phyloP scores from a whole-genome alignment of 2,113 vertebrate species.

The Oreotrochilus melanogaster region DNA sequence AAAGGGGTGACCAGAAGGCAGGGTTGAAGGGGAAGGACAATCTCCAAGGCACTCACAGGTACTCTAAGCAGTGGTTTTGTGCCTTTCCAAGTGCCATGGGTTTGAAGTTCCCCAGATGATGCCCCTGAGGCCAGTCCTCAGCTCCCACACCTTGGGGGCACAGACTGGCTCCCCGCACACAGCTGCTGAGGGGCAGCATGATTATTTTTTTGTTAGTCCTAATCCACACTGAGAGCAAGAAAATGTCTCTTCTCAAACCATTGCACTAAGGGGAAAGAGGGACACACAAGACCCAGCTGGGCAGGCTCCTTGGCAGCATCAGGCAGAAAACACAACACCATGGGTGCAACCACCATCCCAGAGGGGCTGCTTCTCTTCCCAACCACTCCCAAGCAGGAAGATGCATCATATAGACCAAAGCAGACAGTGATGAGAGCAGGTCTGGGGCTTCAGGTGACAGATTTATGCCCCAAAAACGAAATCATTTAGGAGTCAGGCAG shows the following conservation, averaged over 20 bases:
- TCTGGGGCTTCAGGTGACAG: neutral
- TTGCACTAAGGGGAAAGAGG: neutral
- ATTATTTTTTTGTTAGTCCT: neutral
- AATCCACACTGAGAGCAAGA: rapidly evolving
- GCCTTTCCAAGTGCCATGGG: neutral
- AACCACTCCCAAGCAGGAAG: neutral
- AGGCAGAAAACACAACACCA: neutral
- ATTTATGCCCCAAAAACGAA: neutral
- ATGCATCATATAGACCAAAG: too few species aligned
- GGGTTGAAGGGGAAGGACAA: neutral
- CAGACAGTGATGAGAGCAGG: neutral
- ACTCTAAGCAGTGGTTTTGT: neutral
- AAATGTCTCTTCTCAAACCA: neutral
- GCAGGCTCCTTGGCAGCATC: neutral
- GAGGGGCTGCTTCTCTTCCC: neutral
- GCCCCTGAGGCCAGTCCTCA: rapidly evolving
- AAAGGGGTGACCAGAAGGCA: neutral
- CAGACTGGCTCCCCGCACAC: rapidly evolving
- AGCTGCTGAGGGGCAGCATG: too few species aligned
- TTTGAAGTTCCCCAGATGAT: too few species aligned
- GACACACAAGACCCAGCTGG: neutral
- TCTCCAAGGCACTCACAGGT: too few species aligned
- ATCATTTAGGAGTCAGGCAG: neutral
- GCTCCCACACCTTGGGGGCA: neutral
- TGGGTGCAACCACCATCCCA: too few species aligned